phyloP scores from a whole-genome alignment of 2,113 vertebrate genomes.

The Pangasianodon gigas region DNA sequence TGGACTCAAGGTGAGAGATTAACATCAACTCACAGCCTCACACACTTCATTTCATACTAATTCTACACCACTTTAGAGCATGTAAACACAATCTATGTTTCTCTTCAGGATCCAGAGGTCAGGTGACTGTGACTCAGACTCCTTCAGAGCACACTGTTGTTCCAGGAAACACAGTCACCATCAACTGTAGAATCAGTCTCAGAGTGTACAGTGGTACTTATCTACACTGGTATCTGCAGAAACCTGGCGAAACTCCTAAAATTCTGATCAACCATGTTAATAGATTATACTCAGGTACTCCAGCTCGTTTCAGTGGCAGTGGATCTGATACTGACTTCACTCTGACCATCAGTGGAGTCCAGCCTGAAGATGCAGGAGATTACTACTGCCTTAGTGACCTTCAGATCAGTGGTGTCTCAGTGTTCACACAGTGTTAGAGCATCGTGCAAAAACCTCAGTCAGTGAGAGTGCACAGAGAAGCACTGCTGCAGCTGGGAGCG shows the following conservation, averaged over 20 bases:
- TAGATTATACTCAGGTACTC: background rate
- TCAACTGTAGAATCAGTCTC: background rate
- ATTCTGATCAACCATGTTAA: background rate
- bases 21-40: no score
- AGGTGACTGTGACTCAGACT: no score
- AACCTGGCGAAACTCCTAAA: constrained; percentile 60
- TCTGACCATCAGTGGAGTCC: constrained; percentile 61
- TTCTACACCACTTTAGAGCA: no score
- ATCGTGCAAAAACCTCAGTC: constrained; percentile 55
- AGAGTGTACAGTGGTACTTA: background rate
- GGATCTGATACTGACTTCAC: constrained; percentile 53
- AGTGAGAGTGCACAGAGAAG: background rate
- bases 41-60: no score
- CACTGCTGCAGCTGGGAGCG: background rate
- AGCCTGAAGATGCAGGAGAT: constrained; percentile 57
- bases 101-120: no score
- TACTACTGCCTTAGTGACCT: constrained; percentile 52
- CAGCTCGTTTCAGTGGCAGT: constrained; percentile 57
- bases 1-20: no score
- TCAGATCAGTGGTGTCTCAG: rapidly evolving
- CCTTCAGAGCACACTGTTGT: background rate
- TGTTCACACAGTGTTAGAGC: constrained; percentile 28
- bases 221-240: constrained; percentile 61
- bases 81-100: no score
- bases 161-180: constrained; percentile 45